phyloP scores from a whole-genome alignment of 2,888 invertebrate species.

The Phragmatobia fuliginosa region DNA sequence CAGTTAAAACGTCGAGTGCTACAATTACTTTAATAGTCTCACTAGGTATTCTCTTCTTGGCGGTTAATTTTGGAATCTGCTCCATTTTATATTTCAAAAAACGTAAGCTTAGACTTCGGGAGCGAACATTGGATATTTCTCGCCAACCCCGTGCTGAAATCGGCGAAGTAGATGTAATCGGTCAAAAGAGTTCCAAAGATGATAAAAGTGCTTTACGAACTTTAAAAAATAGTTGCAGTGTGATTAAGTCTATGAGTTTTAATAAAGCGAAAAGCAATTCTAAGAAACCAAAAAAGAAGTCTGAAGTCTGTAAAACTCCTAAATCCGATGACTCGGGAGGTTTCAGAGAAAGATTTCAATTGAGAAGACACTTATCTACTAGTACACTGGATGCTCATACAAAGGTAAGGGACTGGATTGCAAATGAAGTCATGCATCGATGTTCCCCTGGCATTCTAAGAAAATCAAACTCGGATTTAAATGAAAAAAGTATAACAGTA shows the following conservation, averaged over 20 bases:
- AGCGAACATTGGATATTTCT: constrained; percentile 76
- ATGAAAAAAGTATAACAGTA: constrained; percentile 64
- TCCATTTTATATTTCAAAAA: constrained; percentile 89
- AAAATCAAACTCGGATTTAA: constrained; percentile 79
- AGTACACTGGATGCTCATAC: constrained; percentile 95
- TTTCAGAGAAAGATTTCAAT: constrained; percentile 87
- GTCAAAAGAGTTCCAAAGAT: constrained; percentile 78
- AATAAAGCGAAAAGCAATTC: constrained; percentile 82
- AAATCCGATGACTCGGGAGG: constrained; percentile 86
- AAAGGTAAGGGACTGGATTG: constrained; percentile 95
- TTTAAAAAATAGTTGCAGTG: constrained; percentile 86
- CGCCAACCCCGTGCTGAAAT: constrained; percentile 83
- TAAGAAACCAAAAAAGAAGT: constrained; percentile 84
- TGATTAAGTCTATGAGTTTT: constrained; percentile 86
- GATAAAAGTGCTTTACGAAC: constrained; percentile 78
- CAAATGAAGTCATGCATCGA: constrained; percentile 91
- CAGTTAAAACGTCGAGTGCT: constrained; percentile 86
- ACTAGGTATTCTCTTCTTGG: constrained; percentile 90
- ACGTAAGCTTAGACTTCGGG: constrained; percentile 84
- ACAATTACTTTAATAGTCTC: constrained; percentile 88
- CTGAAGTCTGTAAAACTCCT: constrained; percentile 85
- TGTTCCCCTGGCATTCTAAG: constrained; percentile 89
- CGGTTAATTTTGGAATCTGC: constrained; percentile 91
- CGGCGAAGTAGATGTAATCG: constrained; percentile 81
- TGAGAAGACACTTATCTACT: constrained; percentile 90